Conservation (phyloP, 2,113 vertebrate genomes). For the Peromyscus polionotus region DNA sequence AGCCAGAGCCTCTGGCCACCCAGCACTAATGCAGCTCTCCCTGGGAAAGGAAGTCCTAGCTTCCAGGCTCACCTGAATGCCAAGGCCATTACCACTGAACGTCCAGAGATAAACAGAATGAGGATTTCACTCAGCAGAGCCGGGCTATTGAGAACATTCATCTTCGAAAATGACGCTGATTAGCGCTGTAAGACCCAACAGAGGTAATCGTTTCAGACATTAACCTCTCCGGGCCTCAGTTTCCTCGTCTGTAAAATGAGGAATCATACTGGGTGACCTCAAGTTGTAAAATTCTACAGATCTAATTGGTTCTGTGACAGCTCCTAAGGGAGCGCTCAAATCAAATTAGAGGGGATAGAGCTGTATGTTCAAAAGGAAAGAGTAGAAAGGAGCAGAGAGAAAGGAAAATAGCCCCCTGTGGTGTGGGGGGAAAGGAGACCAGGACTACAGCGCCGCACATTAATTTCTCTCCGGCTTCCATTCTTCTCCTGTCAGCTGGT, state of each 20-base stretch:
- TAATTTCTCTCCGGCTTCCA: slow-evolving; percentile 24
- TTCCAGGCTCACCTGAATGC: not conserved
- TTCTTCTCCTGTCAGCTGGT: slow-evolving; percentile 47
- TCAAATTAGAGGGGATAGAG: slow-evolving; percentile 63
- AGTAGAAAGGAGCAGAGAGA: slow-evolving; percentile 49
- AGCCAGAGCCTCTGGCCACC: not conserved
- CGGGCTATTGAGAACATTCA: slow-evolving; percentile 64
- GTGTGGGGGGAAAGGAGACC: slow-evolving; percentile 12
- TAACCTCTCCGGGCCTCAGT: slow-evolving; percentile 81
- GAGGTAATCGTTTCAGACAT: slow-evolving; percentile 70
- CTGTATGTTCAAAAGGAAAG: slow-evolving; percentile 66
- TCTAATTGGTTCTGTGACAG: slow-evolving; percentile 71
- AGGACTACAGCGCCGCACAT: not conserved
- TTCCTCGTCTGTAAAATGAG: slow-evolving; percentile 83
- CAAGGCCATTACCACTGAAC: not conserved
- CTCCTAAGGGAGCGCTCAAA: slow-evolving; percentile 71
- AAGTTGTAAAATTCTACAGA: slow-evolving; percentile 64
- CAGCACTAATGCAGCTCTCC: not conserved
- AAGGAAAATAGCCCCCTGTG: slow-evolving; percentile 49
- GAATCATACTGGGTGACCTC: slow-evolving; percentile 71
- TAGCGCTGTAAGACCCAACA: slow-evolving; percentile 54
- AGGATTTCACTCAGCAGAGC: slow-evolving; percentile 19
- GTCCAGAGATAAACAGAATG: slow-evolving; percentile 38
- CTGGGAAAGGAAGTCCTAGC: not conserved
- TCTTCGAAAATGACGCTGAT: slow-evolving; percentile 73